phyloP scores from a whole-genome alignment of 2,113 vertebrate species.

The Speoplatyrhinus poulsoni region DNA sequence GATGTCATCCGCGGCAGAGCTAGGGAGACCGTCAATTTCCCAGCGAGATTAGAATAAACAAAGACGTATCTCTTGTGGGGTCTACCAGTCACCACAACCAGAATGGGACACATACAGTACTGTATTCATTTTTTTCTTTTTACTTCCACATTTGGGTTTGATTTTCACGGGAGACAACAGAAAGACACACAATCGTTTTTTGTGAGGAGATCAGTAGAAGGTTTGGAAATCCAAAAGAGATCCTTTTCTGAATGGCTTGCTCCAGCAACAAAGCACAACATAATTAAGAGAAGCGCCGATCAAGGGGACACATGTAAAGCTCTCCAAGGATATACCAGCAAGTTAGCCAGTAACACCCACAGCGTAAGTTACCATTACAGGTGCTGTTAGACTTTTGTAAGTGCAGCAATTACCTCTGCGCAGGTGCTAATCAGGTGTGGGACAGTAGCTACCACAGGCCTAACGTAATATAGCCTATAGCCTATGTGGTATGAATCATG shows the following conservation, averaged over 20 bases:
- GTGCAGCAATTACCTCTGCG: conserved; percentile 22
- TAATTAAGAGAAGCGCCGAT: conserved; percentile 58
- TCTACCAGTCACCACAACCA: conserved; percentile 6
- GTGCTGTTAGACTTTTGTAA: conserved; percentile 44
- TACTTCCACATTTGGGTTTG: conserved; percentile 48
- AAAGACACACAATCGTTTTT: conserved; percentile 37
- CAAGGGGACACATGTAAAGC: conserved; percentile 68
- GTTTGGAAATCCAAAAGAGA: conserved; percentile 40
- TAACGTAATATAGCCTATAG: too few species aligned
- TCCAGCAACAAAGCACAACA: conserved; percentile 28
- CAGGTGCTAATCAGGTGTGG: conserved; percentile 59
- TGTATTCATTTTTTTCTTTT: conserved; percentile 49
- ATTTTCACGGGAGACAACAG: conserved; percentile 45
- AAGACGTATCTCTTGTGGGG: conserved; percentile 26
- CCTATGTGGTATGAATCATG: too few species aligned
- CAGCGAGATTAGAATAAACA: conserved; percentile 45
- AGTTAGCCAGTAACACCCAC: conserved; percentile 84
- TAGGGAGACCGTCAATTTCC: conserved; percentile 61
- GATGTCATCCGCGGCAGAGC: conserved; percentile 65
- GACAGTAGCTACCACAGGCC: neutral
- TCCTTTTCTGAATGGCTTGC: conserved; percentile 54
- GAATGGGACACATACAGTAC: conserved; percentile 58
- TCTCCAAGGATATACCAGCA: conserved; percentile 64
- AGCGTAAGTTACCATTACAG: conserved; percentile 75
- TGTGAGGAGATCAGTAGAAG: conserved; percentile 36